A percentile compares a stretch with the other conserved stretches of the same genome.
Evolutionary conservation across 2,888 invertebrate genomes (phyloP).

Genomic region (Agapostemon virescens): DNA sequence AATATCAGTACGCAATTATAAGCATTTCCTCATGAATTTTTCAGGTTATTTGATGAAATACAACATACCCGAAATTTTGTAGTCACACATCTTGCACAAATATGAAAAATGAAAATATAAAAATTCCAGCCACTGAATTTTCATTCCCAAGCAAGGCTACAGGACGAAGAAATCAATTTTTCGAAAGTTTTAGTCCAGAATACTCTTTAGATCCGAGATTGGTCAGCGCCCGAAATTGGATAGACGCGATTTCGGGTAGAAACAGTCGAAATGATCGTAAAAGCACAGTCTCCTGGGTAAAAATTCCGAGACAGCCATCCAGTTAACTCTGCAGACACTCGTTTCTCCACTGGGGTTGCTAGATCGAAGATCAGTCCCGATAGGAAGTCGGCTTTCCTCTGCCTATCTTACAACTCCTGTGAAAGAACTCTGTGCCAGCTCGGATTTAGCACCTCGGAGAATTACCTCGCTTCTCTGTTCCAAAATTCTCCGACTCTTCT

Average conservation of each 20-base stretch:
- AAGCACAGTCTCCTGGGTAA: neutral
- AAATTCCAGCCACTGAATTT: too few relatives aligned
- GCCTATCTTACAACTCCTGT: constrained; percentile 5
- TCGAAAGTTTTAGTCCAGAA: too few relatives aligned
- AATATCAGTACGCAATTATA: too few relatives aligned
- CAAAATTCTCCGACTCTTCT: neutral
- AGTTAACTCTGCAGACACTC: neutral
- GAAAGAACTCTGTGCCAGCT: constrained; percentile 2
- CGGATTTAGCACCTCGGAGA: constrained; percentile 10
- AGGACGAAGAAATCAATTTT: too few relatives aligned
- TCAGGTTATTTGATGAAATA: too few relatives aligned
- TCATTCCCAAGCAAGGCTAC: too few relatives aligned
- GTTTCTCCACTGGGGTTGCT: neutral
- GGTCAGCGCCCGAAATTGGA: neutral
- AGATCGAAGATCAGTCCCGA: neutral
- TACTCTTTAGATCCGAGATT: neutral
- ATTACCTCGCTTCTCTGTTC: constrained; percentile 1
- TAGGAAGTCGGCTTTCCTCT: neutral
- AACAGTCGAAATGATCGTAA: neutral
- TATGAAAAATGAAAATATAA: too few relatives aligned
- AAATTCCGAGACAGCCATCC: neutral
- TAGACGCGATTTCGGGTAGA: neutral
- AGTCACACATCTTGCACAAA: too few relatives aligned
- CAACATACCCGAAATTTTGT: too few relatives aligned
- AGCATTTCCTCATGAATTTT: too few relatives aligned